Percentiles rank a stretch among this genome's conserved stretches.
These are phyloP conservation scores for Pogonophryne albipinna DNA, from an alignment of 2,797 vertebrate genomes.

Conservation along the genomic window DNA sequence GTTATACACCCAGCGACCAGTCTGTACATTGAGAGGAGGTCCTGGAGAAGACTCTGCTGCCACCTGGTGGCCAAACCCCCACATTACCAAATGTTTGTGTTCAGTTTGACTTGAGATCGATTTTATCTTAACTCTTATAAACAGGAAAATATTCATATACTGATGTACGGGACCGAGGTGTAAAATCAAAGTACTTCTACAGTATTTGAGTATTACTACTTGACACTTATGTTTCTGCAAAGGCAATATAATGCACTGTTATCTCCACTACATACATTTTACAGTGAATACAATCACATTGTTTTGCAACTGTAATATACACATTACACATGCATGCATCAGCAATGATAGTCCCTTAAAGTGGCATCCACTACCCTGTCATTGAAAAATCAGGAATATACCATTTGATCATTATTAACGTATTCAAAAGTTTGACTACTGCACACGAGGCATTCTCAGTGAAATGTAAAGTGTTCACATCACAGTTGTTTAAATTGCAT, in stretches of 20 bases:
- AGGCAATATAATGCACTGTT: too few species aligned
- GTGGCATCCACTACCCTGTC: not conserved
- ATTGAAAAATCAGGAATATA: not conserved
- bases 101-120: rapidly evolving
- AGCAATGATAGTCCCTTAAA: too few species aligned
- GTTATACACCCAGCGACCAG: not conserved
- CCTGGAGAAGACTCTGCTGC: conserved; percentile 52
- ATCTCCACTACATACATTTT: too few species aligned
- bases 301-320: too few species aligned
- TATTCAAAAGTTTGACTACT: not conserved
- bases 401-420: not conserved
- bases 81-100: conserved; percentile 19
- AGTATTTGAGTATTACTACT: too few species aligned
- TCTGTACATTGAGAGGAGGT: rapidly evolving
- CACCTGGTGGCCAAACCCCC: conserved; percentile 45
- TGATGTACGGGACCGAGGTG: too few species aligned
- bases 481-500: not conserved
- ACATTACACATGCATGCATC: too few species aligned
- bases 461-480: not conserved
- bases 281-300: too few species aligned
- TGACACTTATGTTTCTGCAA: too few species aligned
- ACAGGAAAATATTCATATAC: not conserved
- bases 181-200: too few species aligned
- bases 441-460: too few species aligned
- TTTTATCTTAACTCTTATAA: not conserved